phyloP scores from a whole-genome alignment of 1,140 invertebrate species.

The Cyphomyrmex costatus region DNA sequence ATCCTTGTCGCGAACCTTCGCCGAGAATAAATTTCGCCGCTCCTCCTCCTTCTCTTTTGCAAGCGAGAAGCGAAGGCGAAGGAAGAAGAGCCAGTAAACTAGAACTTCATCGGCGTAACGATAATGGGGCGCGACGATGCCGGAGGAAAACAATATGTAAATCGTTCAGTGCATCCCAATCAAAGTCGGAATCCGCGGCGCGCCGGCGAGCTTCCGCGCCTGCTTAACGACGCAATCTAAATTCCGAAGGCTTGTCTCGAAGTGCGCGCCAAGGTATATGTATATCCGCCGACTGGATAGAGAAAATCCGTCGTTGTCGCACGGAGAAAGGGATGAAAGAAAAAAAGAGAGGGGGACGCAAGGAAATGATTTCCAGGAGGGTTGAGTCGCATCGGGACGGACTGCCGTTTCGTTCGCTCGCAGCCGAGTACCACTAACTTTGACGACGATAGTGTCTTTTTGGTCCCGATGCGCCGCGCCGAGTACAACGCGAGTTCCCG shows the following conservation, averaged over 20 bases:
- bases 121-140: constrained; percentile 73
- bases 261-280: constrained; percentile 45
- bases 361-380: constrained; percentile 22
- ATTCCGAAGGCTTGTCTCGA: constrained; percentile 71
- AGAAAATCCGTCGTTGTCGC: constrained; percentile 61
- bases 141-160: constrained; percentile 79
- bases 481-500: neutral
- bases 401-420: constrained; percentile 36
- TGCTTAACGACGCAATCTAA: constrained; percentile 79
- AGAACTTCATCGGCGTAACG: constrained; percentile 72
- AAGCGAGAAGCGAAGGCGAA: neutral
- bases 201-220: constrained; percentile 58
- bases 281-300: constrained; percentile 33
- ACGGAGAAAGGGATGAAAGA: neutral
- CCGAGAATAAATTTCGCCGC: neutral
- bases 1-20: neutral
- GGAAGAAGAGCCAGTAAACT: constrained; percentile 51
- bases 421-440: constrained; percentile 63
- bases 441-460: constrained; percentile 29
- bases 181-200: constrained; percentile 72
- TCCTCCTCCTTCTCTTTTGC: neutral
- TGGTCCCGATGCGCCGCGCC: constrained; percentile 3
- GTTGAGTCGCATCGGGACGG: constrained; percentile 13
- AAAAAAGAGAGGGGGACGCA: neutral
- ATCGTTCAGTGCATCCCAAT: constrained; percentile 75